Evolutionary conservation across 2,888 invertebrate species (phyloP).

Genomic region (Drosophila flavopinicola): DNA sequence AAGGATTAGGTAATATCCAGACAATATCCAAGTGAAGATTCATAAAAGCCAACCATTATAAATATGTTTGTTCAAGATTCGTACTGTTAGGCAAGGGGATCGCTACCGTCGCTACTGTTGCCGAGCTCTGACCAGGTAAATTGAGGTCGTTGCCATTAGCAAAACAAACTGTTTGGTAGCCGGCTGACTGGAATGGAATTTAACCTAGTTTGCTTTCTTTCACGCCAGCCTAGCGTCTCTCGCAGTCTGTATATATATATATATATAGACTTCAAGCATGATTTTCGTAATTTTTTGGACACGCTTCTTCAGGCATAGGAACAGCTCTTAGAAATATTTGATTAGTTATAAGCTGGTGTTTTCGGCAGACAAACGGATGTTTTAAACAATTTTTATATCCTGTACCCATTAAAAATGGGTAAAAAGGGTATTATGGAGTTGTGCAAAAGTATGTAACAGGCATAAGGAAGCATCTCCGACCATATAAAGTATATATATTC

Average conservation of each 20-base stretch:
- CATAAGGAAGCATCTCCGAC: too few relatives aligned
- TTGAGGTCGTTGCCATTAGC: constrained; percentile 61
- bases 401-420: too few relatives aligned
- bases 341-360: constrained; percentile 58
- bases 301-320: too few relatives aligned
- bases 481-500: too few relatives aligned
- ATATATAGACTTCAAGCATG: constrained; percentile 49
- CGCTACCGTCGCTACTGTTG: constrained; percentile 8
- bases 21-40: too few relatives aligned
- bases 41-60: not conserved
- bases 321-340: constrained; percentile 54
- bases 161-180: constrained; percentile 71
- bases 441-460: too few relatives aligned
- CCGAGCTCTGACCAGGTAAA: constrained; percentile 34
- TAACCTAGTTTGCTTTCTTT: constrained; percentile 80
- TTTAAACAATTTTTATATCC: constrained; percentile 1
- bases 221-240: constrained; percentile 54
- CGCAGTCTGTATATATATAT: not conserved
- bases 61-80: constrained; percentile 5
- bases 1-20: too few relatives aligned
- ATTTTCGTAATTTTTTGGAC: constrained; percentile 45
- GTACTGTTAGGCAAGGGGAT: constrained; percentile 13
- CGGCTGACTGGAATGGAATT: constrained; percentile 71
- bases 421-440: too few relatives aligned
- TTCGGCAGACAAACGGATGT: constrained; percentile 22